These are phyloP conservation scores for Steatocranus sp. DNA, from an alignment of 2,797 vertebrate genomes.

Conservation along the genomic window DNA sequence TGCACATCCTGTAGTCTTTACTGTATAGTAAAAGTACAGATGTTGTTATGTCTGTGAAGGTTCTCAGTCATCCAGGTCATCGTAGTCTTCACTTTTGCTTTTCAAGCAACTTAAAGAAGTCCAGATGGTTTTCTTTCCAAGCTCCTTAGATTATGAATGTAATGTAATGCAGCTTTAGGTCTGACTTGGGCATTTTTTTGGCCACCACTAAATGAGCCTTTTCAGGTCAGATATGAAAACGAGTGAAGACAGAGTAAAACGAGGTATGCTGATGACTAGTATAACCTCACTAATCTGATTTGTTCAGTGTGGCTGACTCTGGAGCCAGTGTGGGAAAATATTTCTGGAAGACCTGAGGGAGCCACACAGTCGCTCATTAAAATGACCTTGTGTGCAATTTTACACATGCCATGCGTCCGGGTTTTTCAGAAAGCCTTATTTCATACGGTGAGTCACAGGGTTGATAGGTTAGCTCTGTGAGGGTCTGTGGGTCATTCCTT, in stretches of 20 bases:
- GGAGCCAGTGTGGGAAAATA: slow-evolving; percentile 79
- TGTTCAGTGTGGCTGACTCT: slow-evolving; percentile 81
- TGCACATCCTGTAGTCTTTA: not conserved
- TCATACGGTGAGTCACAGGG: not conserved
- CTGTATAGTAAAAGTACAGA: not conserved
- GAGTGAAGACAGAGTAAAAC: slow-evolving; percentile 55
- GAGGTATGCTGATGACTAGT: slow-evolving; percentile 66
- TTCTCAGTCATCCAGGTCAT: not conserved
- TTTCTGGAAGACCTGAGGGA: slow-evolving; percentile 57
- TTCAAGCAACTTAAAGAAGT: not conserved
- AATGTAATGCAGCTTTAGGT: not conserved
- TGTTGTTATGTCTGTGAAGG: not conserved
- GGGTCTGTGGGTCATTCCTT: not conserved
- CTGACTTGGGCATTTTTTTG: not conserved
- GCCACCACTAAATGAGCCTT: not conserved
- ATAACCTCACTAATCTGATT: slow-evolving; percentile 80
- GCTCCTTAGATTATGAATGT: not conserved
- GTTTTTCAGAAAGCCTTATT: slow-evolving; percentile 23
- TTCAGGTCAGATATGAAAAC: slow-evolving; percentile 48
- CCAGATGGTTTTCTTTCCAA: not conserved
- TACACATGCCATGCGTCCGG: slow-evolving; percentile 40
- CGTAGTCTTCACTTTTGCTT: not conserved
- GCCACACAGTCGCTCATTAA: slow-evolving; percentile 53
- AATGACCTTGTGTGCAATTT: slow-evolving; percentile 40
- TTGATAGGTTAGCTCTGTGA: not conserved